Evolutionary conservation across 2,797 vertebrate species (phyloP), one percentile per base, ranked within the genome.

Genomic region (Mastacembelus armatus): DNA sequence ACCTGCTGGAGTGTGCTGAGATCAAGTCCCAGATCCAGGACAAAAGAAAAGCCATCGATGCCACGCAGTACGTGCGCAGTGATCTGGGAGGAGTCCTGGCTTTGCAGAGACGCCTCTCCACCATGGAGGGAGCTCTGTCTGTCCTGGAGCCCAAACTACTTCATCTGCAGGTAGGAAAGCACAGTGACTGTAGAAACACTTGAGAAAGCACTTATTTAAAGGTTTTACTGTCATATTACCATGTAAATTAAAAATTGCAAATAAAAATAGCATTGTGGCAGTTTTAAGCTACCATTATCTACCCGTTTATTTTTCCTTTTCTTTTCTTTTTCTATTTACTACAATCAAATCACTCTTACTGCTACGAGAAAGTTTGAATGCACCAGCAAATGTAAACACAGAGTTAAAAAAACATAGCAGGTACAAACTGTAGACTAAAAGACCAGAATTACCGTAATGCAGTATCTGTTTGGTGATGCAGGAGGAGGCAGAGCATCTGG

Each of bases 1-100:
- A 98, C 76, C 92, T 97, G 4, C 91, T 99, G 84, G 96, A 98
- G 77, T 97, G 96, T 40, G 65, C 84, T 0, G 97, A 99, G 91
- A 95, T 98, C 82, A 95, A 96, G 70, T 92, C 92, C 0, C 97
- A 96, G 73, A 95, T 98, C 76, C 91, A 94, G 7, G 97, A 99
- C 48, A 98, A 98, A 82, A 91, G 96, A 0, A 94, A 94, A 35
- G 94, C 96, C 7, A 95, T 99, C 0, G 97, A 99, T 16, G 94
- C 95, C 55, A 95, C 96, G 0, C 96, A 93, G 14, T 91, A 95
- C 0, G 92, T 94, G 0, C 93, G 95, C 7, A 91, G 95, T 0
- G 96, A 96, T 86, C 81, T 96, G 74, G 96, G 95, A 0, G 95
- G 95, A 0, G 90, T 96, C 1, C 54, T 96, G 48, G 94, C 95